Evolutionary conservation across 2,113 vertebrate genomes (phyloP).

Genomic region (Lepidothrix coronata): DNA sequence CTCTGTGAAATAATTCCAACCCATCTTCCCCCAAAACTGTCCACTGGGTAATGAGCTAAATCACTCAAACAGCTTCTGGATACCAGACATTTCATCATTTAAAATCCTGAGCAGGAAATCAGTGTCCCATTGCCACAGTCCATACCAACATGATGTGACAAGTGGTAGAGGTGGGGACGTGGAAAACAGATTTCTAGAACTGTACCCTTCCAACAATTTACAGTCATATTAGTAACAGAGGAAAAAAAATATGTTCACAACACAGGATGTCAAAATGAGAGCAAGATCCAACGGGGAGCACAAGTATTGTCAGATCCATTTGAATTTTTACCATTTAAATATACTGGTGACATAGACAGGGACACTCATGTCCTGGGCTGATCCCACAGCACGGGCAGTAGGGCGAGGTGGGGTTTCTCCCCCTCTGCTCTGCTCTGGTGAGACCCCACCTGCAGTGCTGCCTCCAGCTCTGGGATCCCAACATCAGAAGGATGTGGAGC

Average conservation of each 20-base stretch:
- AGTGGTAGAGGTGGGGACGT: background rate
- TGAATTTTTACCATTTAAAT: background rate
- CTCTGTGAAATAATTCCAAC: background rate
- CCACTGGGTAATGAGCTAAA: background rate
- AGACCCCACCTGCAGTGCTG: background rate
- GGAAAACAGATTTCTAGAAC: background rate
- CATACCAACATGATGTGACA: accelerated
- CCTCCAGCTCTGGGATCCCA: background rate
- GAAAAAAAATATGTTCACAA: background rate
- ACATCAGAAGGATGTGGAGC: background rate
- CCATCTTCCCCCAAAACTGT: background rate
- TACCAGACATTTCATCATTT: background rate
- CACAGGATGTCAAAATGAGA: background rate
- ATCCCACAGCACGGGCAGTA: background rate
- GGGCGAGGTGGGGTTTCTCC: background rate
- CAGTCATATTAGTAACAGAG: background rate
- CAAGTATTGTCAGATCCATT: background rate
- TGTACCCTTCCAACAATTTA: background rate
- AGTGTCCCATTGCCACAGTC: accelerated
- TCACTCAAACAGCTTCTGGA: background rate
- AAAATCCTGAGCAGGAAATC: background rate
- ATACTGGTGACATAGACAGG: background rate
- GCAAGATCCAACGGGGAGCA: background rate
- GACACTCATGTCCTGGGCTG: background rate
- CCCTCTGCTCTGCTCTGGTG: background rate